phyloP scores from a whole-genome alignment of 1,140 invertebrate genomes.

The Heliconius eleuchia region DNA sequence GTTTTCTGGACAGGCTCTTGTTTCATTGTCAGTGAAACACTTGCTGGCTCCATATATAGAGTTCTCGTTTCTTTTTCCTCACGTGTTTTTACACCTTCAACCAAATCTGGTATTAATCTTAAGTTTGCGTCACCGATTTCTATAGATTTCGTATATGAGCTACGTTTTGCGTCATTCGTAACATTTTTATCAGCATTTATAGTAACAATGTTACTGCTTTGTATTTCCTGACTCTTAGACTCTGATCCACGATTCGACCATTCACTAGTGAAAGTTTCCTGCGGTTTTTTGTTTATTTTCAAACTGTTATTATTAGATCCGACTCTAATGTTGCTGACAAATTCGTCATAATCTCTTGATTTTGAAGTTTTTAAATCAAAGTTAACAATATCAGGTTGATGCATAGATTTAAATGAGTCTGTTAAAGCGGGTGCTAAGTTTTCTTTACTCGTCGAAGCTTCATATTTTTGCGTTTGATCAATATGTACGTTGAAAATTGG shows the following conservation, averaged over 20 bases:
- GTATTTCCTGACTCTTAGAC: slow-evolving; percentile 54
- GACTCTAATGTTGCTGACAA: slow-evolving; percentile 77
- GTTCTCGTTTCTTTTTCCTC: slow-evolving; percentile 68
- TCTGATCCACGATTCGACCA: slow-evolving; percentile 50
- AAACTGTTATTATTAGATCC: slow-evolving; percentile 75
- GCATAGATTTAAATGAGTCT: slow-evolving; percentile 75
- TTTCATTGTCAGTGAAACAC: slow-evolving; percentile 71
- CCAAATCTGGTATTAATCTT: slow-evolving; percentile 68
- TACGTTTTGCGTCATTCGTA: slow-evolving; percentile 49
- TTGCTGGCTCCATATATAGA: slow-evolving; percentile 72
- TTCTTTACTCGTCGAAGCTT: slow-evolving; percentile 63
- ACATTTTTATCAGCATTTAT: slow-evolving; percentile 64
- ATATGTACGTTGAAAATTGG: slow-evolving; percentile 77
- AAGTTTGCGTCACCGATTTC: slow-evolving; percentile 73
- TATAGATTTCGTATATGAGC: slow-evolving; percentile 76
- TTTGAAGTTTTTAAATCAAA: slow-evolving; percentile 71
- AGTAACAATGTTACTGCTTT: slow-evolving; percentile 71
- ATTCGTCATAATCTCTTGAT: slow-evolving; percentile 68
- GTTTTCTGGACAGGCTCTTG: slow-evolving; percentile 78
- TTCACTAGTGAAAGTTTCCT: slow-evolving; percentile 54
- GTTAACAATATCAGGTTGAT: slow-evolving; percentile 80
- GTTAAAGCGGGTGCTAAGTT: slow-evolving; percentile 50
- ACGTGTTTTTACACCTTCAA: slow-evolving; percentile 69
- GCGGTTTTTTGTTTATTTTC: slow-evolving; percentile 59
- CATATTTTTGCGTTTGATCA: slow-evolving; percentile 65